These are phyloP conservation scores for Sphaeramia orbicularis DNA, from an alignment of 2,797 vertebrate species.

Conservation along the genomic window DNA sequence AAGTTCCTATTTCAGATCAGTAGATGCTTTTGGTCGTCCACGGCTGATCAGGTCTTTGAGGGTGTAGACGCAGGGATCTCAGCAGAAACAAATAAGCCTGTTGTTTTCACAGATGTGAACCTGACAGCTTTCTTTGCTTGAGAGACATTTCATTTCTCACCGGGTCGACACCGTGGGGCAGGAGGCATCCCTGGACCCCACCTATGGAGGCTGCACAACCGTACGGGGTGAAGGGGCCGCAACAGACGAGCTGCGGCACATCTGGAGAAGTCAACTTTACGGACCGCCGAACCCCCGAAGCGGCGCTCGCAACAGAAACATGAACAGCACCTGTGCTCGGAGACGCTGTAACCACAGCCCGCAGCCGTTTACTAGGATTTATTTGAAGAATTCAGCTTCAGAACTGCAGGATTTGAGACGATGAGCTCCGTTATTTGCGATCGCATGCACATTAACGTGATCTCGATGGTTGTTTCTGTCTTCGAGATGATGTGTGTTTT, in stretches of 20 bases:
- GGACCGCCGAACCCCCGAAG: constrained; percentile 36
- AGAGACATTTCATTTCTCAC: constrained; percentile 49
- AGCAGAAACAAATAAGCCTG: constrained; percentile 33
- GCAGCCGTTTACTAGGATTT: constrained; percentile 20
- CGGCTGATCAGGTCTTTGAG: too few relatives aligned
- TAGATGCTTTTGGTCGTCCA: too few relatives aligned
- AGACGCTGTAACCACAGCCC: too few relatives aligned
- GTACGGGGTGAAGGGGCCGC: constrained; percentile 48
- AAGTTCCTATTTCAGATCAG: too few relatives aligned
- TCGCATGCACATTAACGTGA: constrained; percentile 39
- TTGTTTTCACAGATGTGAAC: constrained; percentile 75
- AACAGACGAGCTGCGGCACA: constrained; percentile 39
- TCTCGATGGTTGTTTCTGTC: constrained; percentile 25
- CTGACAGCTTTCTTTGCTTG: constrained; percentile 30
- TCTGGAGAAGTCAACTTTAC: constrained; percentile 64
- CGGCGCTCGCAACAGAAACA: constrained; percentile 41
- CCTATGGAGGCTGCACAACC: constrained; percentile 27
- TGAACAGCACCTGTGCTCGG: constrained; percentile 63
- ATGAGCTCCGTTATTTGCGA: constrained; percentile 25
- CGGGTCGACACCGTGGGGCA: constrained; percentile 32
- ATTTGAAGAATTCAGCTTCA: constrained; percentile 5
- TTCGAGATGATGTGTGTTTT: constrained; percentile 19
- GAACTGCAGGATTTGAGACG: constrained; percentile 24
- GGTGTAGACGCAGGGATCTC: too few relatives aligned
- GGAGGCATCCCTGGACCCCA: constrained; percentile 29